Evolutionary conservation across 2,888 invertebrate species (phyloP).

Genomic region (Tyria jacobaeae): DNA sequence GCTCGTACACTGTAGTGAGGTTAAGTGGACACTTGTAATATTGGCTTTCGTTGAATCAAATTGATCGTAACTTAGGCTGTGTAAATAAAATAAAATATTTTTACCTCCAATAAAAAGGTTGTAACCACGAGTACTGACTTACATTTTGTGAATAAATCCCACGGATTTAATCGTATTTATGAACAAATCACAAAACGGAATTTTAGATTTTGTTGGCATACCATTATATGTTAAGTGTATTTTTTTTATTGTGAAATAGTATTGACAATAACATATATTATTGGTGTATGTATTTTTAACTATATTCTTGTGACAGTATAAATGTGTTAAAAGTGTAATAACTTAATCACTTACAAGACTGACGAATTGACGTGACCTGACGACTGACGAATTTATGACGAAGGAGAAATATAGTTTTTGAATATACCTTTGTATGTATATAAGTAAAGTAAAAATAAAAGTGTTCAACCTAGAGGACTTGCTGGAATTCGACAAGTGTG

Average conservation of each 20-base stretch:
- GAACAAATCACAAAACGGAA: constrained; percentile 19
- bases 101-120: constrained; percentile 20
- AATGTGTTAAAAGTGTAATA: constrained; percentile 26
- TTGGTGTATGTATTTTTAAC: background rate
- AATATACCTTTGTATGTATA: too few species aligned
- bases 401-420: too few species aligned
- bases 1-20: constrained; percentile 44
- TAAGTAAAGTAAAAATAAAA: too few species aligned
- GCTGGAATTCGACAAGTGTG: too few species aligned
- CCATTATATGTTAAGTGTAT: background rate
- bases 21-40: constrained; percentile 49
- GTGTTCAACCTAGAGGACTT: too few species aligned
- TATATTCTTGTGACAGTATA: constrained; percentile 11
- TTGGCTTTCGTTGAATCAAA: constrained; percentile 46
- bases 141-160: constrained; percentile 21
- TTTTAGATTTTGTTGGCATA: constrained; percentile 12
- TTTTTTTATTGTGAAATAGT: constrained; percentile 1
- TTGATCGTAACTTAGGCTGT: constrained; percentile 39
- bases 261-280: constrained; percentile 2
- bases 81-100: constrained; percentile 31
- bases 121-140: constrained; percentile 11
- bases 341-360: constrained; percentile 40
- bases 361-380: too few species aligned
- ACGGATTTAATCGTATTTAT: constrained; percentile 17
- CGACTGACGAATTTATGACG: too few species aligned